Evolutionary conservation across 2,113 vertebrate species (phyloP), one percentile per base, ranked within the genome.

Genomic region (Lagopus muta): DNA sequence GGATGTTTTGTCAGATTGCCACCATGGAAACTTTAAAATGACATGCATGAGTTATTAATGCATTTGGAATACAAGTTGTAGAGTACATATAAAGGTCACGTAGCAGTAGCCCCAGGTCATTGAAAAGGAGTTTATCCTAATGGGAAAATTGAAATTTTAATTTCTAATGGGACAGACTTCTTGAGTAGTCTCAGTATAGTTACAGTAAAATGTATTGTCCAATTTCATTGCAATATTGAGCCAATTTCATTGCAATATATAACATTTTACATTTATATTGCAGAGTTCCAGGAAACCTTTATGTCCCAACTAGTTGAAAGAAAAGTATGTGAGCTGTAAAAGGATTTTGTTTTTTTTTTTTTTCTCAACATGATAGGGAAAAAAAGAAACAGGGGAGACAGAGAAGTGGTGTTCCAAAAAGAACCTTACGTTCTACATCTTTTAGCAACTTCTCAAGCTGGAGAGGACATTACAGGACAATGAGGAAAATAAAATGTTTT

Each of bases 1-100:
- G 76, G 76, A 89, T 82, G 66, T 95, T 96, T 95, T 97, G 90
- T 96, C 86, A 83, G 52, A 65, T 78, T 92, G 73, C 88, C 82
- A 70, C 71, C 19, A 45, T 93, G 88, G 81, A 94, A 97, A 97
- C 80, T 40, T 78, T 92, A 71, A 91, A 94, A 93, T 82, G 13
- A 82, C 64, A 75, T 71, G 50, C 17, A 30, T 91, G 34, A 85
- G 94, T 92, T 94, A 90, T 97, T 93, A 90, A 86, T 72, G 34
- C 69, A 82, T 47, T 86, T 94, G 83, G 75, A 93, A 70, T 95
- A 64, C 13, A 15, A 83, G 47, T 92, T 48, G 21, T 75, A 38
- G 69, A 81, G 61, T 91, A 87, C 20, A 60, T 11, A 40, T 54
- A 55, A 80, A 92, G 60, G 65, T 78, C 74, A 88, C 11, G 82